These are phyloP conservation scores for Hypothenemus hampei DNA, from an alignment of 1,140 invertebrate species.

Conservation along the genomic window DNA sequence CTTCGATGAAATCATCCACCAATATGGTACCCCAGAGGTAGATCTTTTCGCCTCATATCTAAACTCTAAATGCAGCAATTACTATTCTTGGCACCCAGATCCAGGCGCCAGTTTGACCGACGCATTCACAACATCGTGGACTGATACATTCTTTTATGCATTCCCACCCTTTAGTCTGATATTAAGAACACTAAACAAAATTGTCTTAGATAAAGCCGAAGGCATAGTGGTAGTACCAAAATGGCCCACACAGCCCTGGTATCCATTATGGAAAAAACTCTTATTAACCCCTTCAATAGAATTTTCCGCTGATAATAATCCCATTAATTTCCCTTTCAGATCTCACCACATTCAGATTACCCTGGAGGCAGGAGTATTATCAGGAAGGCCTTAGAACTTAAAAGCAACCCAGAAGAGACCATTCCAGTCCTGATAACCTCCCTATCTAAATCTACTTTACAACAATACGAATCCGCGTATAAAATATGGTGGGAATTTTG, in stretches of 20 bases:
- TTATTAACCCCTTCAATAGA: constrained; percentile 12
- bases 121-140: constrained; percentile 33
- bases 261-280: constrained; percentile 29
- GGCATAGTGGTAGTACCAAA: constrained; percentile 40
- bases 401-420: constrained; percentile 21
- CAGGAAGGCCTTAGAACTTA: constrained; percentile 27
- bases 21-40: too few species aligned
- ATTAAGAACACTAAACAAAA: constrained; percentile 31
- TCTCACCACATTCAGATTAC: constrained; percentile 23
- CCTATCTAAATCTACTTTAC: constrained; percentile 31
- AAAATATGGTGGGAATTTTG: constrained; percentile 19
- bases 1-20: too few species aligned
- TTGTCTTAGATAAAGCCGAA: constrained; percentile 31
- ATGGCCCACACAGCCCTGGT: constrained; percentile 39
- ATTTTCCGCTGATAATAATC: constrained; percentile 23
- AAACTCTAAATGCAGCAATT: too few species aligned
- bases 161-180: constrained; percentile 36
- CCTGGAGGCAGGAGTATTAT: constrained; percentile 35
- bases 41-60: too few species aligned
- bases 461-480: constrained; percentile 34
- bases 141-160: constrained; percentile 31
- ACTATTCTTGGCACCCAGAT: too few species aligned
- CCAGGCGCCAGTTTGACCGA: too few species aligned
- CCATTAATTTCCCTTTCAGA: constrained; percentile 27
- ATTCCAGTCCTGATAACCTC: constrained; percentile 29